Evolutionary conservation across 2,888 invertebrate species (phyloP), one percentile per base, ranked within the genome.

Genomic region (Melolontha melolontha): DNA sequence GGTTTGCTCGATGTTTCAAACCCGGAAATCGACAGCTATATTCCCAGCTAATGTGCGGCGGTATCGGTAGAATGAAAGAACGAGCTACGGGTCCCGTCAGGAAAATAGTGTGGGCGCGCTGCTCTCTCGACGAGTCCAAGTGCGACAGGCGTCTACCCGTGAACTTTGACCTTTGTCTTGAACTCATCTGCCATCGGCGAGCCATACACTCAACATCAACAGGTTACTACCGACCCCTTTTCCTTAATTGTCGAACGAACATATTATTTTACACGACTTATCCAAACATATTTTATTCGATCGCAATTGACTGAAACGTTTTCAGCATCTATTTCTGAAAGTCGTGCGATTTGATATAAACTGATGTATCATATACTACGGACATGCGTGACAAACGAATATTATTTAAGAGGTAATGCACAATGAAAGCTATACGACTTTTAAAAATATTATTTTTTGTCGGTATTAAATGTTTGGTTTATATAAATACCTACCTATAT

Each of bases 161-260:
- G 77, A 77, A 74, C 76, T 77, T 77, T 77, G 75, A 77, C 76
- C 77, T 77, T 77, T 76, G 66, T 73, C 70, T 73, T 77, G 75
- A 77, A 77, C 76, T 77, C 75, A 75, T 76, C 76, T 75, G 73
- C 74, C 73, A 39, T 16, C 59, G 75, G 71, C 71, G 73, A 73
- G 71, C 73, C 73, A 34, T 44, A 69, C 70, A 69, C 66, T 71
- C 66, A 67, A 75, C 71, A 74, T 73, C 75, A 75, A 75, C 76
- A 74, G 74, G 75, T 76, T 66, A 49, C 57, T 57, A 40, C 40
- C 66, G 49, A 47, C 50, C 50, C 16, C 42, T 42, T 12, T 62
- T 49, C 16, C 11, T 17, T 62, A 62, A 62, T 62, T 62, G 59
- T 39, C 39, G 29, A 34, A 49, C 34, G 59, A 59, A 59, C 42